Base-by-base conservation (phyloP, 92 coral and sea anemone genomes). In the Actinostola sp. region DNA sequence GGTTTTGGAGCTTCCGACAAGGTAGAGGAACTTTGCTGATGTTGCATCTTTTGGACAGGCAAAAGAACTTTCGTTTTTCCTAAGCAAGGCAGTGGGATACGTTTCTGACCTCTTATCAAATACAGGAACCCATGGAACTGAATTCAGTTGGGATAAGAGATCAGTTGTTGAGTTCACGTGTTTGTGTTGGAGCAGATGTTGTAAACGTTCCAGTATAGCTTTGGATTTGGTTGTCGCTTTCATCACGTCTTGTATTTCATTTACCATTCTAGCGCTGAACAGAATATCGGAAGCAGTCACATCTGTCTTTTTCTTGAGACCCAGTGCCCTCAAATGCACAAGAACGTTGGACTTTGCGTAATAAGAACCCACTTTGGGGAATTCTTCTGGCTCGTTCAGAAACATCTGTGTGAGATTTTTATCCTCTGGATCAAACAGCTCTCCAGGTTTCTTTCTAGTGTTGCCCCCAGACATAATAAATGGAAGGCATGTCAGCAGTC, bases 381-480 rank as follows among this genome's bases (percentile, higher is more conserved):
- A 89, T 57, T 58, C 78, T 26, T 78, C 73, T 46, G 5, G 41
- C 57, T 89, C 89, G 9, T 42, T 29, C 15, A 71, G 56, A 61
- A 89, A 82, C 26, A 89, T 31, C 0, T 46, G 46, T 50, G 30
- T 69, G 1, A 89, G 49, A 9, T n/a, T 32, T n/a, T 39, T 50
- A 19, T 39, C 56, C 8, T 77, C 63, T 25, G 96, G 92, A 43
- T 86, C 81, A 59, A 89, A 89, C 1, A 89, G 81, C 23, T 79
- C 86, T 8, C 63, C 70, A 6, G 80, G 72, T 35, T 54, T 86
- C 30, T 65, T 72, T 24, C 91, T 84, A 11, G 63, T 42, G 13
- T 63, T 79, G 32, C n/a, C 44, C 11, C 51, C 20, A n/a, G 29
- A 77, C 39, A 54, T 70, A 45, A 86, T 81, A 78, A 89, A 89